Evolutionary conservation across 1,140 invertebrate genomes (phyloP).

Genomic region (Anoplophora glabripennis): DNA sequence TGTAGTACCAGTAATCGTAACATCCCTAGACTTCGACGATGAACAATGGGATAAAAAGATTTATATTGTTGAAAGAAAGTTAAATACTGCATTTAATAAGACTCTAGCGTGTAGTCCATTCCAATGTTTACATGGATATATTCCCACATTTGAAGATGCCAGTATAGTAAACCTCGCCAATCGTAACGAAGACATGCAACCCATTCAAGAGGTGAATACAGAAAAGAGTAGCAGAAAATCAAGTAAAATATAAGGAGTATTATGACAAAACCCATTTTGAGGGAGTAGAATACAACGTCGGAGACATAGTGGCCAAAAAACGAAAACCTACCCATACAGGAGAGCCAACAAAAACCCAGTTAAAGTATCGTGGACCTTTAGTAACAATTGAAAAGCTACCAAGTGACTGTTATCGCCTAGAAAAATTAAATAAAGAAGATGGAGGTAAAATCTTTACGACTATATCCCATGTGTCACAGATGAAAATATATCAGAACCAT

Average conservation of each 20-base stretch:
- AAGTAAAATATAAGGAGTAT: constrained; percentile 1
- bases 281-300: not conserved
- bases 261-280: constrained; percentile 1
- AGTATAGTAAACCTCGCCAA: too few relatives aligned
- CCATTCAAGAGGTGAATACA: not conserved
- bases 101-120: not conserved
- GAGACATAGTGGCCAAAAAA: constrained; percentile 9
- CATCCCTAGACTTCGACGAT: too few relatives aligned
- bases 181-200: too few relatives aligned
- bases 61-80: not conserved
- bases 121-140: not conserved
- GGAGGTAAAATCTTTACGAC: not conserved
- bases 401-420: constrained; percentile 4
- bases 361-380: constrained; percentile 2
- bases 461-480: not conserved
- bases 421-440: constrained; percentile 2
- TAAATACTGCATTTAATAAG: not conserved
- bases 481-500: constrained; percentile 2
- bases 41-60: too few relatives aligned
- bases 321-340: not conserved
- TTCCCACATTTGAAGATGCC: too few relatives aligned
- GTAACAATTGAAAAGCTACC: constrained; percentile 3
- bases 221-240: not conserved
- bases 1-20: not conserved
- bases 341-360: constrained; percentile 4